Base-by-base conservation (phyloP, 2,888 invertebrate genomes). In the Osedax fenrisi region DNA sequence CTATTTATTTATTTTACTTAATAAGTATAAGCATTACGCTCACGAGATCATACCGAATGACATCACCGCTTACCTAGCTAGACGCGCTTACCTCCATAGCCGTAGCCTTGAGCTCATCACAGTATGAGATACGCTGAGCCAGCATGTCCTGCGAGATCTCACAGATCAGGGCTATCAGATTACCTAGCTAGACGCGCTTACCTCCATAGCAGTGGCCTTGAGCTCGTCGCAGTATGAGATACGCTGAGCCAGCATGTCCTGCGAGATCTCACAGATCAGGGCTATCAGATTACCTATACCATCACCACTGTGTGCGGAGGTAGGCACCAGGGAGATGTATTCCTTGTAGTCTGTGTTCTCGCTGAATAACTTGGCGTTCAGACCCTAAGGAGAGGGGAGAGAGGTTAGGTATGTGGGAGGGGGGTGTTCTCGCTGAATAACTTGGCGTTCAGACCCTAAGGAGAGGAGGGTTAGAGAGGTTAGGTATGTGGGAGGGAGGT, bases 271-370 rank as follows among this genome's bases (percentile, higher is more conserved):
- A 70, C 95, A 91, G 78, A 99, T 92, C 81, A 96, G 88, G 23
- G 92, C 91, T 79, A 99, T 88, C 73, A 99, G 86, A 86, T 98
- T 98, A 73, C 97, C 97, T 93, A 99, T 94, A 62, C 95, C 96
- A 84, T 99, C 98, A 23, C 98, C 98, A 0, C 93, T 91, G 78
- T 94, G 92, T 0, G 98, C 98, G 75, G 96, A 96, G 0, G 98
- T 99, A 0, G 98, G 98, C 13, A 99, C 91, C 81, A 99, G 86
- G 0, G 95, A 95, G 62, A 97, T 90, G 83, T 96, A 99, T 68
- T 90, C 90, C 75, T 92, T 89, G 0, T 90, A 89, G 85, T 98
- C 95, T 0, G 92, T 92, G 86, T 98, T 98, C 80, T 96, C 93
- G 85, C 92, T 93, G 86, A 92, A 97, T 61, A 99, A 84, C 0